phyloP scores from a whole-genome alignment of 1,140 invertebrate species.

The Carposina sasakii region DNA sequence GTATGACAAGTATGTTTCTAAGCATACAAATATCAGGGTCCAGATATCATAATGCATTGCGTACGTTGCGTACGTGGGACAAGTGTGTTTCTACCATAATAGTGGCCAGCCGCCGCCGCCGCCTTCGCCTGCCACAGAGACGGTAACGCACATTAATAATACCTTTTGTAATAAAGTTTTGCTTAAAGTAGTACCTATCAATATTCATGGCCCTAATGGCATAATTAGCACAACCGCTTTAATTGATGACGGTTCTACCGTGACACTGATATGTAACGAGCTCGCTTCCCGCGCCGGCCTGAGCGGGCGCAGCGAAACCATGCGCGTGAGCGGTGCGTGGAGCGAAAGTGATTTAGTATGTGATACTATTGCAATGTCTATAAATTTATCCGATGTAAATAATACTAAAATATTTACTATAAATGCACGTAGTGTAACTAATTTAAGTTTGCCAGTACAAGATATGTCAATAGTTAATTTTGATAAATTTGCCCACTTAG shows the following conservation, averaged over 20 bases:
- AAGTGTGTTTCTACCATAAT: no score
- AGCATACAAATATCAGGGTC: no score
- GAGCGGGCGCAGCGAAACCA: slow-evolving; percentile 1
- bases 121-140: neutral
- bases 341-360: slow-evolving; percentile 7
- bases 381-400: neutral
- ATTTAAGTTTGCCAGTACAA: slow-evolving; percentile 20
- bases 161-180: neutral
- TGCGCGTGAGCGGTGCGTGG: slow-evolving; percentile 8
- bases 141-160: neutral
- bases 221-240: neutral
- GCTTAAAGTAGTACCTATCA: slow-evolving; percentile 8
- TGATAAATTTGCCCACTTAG: slow-evolving; percentile 10
- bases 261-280: neutral
- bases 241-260: slow-evolving; percentile 10
- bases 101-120: neutral
- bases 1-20: no score
- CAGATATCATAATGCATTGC: no score
- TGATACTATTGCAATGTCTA: neutral
- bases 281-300: neutral
- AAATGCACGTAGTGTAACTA: slow-evolving; percentile 14
- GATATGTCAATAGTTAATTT: slow-evolving; percentile 2
- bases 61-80: no score
- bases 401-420: slow-evolving; percentile 10
- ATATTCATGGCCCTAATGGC: neutral